phyloP scores from a whole-genome alignment of 2,888 invertebrate species.

The Cynaeus angustus region DNA sequence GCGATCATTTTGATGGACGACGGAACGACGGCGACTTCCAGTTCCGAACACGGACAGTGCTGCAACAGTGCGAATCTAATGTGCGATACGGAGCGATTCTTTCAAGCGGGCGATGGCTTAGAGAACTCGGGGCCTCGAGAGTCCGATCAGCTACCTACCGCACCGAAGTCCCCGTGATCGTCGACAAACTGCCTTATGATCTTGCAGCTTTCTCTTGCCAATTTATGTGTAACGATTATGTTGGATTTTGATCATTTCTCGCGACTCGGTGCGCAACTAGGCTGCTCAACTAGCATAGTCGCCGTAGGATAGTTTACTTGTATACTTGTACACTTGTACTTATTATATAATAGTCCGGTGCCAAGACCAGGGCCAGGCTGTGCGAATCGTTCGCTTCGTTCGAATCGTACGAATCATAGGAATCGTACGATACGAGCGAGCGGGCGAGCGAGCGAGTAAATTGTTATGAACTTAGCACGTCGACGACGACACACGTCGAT shows the following conservation, averaged over 20 bases:
- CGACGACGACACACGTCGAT: constrained; percentile 58
- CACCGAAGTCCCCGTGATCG: constrained; percentile 67
- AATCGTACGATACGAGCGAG: too few species aligned
- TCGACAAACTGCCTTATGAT: constrained; percentile 65
- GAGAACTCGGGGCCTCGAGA: constrained; percentile 69
- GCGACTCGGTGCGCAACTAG: constrained; percentile 65
- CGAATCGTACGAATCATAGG: too few species aligned
- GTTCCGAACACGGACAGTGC: constrained; percentile 67
- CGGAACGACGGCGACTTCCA: constrained; percentile 67
- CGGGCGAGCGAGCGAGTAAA: not conserved
- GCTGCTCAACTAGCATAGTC: constrained; percentile 69
- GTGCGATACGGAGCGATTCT: constrained; percentile 77
- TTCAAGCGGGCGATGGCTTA: constrained; percentile 77
- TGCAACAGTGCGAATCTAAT: constrained; percentile 69
- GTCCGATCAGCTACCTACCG: constrained; percentile 63
- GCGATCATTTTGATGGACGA: constrained; percentile 88
- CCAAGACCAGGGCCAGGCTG: constrained; percentile 62
- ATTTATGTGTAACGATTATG: constrained; percentile 69
- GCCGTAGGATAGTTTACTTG: constrained; percentile 55
- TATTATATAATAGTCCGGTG: constrained; percentile 58
- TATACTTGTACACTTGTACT: constrained; percentile 53
- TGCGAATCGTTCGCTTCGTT: constrained; percentile 37
- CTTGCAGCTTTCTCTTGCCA: constrained; percentile 69
- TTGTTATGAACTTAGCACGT: constrained; percentile 43
- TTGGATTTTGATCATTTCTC: constrained; percentile 66